Evolutionary conservation across 2,113 vertebrate genomes (phyloP).

Genomic region (Aphyosemion australe): DNA sequence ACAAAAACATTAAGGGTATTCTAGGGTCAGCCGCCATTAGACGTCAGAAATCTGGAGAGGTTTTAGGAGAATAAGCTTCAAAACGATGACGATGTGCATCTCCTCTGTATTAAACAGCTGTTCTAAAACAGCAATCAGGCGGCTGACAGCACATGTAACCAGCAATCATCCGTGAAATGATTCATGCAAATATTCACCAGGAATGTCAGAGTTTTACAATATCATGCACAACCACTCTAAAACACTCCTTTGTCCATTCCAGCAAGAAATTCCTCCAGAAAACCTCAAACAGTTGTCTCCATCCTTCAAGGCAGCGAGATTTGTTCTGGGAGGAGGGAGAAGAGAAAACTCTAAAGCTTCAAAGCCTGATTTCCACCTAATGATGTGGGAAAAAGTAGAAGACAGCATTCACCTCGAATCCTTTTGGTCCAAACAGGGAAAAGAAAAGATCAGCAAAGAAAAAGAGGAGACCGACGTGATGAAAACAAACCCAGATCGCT

Average conservation of each 20-base stretch:
- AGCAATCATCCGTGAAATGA: conserved; percentile 24
- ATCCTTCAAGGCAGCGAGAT: conserved; percentile 39
- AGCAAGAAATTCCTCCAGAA: conserved; percentile 43
- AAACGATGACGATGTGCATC: conserved; percentile 25
- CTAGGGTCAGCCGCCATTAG: conserved; percentile 56
- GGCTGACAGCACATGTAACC: conserved; percentile 9
- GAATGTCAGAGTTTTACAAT: conserved; percentile 5
- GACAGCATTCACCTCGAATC: conserved; percentile 14
- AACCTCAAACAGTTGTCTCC: conserved; percentile 53
- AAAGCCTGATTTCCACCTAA: conserved; percentile 16
- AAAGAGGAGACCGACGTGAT: conserved; percentile 39
- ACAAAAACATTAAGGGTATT: conserved; percentile 58
- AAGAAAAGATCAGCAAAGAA: conserved; percentile 26
- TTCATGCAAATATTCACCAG: conserved; percentile 7
- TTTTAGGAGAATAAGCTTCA: conserved; percentile 42
- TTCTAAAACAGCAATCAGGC: conserved; percentile 9
- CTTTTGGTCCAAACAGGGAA: conserved; percentile 10
- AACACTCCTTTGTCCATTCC: conserved; percentile 22
- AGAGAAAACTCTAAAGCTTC: conserved; percentile 10
- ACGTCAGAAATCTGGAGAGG: conserved; percentile 39
- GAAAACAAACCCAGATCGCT: conserved; percentile 48
- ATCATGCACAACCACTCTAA: not conserved
- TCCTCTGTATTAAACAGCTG: conserved; percentile 11
- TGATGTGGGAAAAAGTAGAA: conserved; percentile 37
- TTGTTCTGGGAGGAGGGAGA: conserved; percentile 4